Conservation (phyloP, 2,797 vertebrate species). For the Nyctibius grandis region DNA sequence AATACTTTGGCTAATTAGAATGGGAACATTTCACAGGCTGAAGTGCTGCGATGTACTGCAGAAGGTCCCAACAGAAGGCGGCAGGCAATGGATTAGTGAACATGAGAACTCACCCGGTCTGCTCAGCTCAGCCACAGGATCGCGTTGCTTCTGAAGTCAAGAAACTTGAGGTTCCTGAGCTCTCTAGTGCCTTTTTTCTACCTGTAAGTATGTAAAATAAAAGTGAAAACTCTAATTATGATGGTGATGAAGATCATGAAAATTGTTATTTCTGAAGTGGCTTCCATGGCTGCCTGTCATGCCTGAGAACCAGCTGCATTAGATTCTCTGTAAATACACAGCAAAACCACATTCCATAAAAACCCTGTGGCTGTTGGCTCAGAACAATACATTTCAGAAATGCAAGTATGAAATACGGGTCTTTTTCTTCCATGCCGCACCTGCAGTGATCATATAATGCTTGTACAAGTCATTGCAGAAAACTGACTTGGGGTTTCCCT, state of each 20-base stretch:
- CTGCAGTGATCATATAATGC: neutral
- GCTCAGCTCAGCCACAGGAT: neutral
- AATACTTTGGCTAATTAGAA: conserved; percentile 67
- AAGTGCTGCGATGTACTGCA: neutral
- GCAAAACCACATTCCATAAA: rapidly evolving
- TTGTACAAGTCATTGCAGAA: neutral
- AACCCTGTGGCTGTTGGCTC: neutral
- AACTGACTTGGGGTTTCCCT: neutral
- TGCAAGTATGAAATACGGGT: neutral
- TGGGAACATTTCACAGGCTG: neutral
- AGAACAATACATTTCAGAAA: neutral
- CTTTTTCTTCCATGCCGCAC: neutral
- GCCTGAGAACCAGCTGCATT: neutral
- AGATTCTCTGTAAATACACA: neutral
- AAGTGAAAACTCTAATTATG: neutral
- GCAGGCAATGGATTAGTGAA: neutral
- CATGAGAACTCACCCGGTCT: neutral
- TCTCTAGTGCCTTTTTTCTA: neutral
- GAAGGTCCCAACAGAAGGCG: conserved; percentile 26
- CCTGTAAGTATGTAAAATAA: neutral
- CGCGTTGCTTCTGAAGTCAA: neutral
- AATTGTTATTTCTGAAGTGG: neutral
- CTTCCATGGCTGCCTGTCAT: neutral
- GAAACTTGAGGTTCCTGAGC: neutral
- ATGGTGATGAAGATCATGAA: neutral